Evolutionary conservation across 2,797 vertebrate genomes (phyloP), one percentile per base, ranked within the genome.

Genomic region (Clarias pachynema): DNA sequence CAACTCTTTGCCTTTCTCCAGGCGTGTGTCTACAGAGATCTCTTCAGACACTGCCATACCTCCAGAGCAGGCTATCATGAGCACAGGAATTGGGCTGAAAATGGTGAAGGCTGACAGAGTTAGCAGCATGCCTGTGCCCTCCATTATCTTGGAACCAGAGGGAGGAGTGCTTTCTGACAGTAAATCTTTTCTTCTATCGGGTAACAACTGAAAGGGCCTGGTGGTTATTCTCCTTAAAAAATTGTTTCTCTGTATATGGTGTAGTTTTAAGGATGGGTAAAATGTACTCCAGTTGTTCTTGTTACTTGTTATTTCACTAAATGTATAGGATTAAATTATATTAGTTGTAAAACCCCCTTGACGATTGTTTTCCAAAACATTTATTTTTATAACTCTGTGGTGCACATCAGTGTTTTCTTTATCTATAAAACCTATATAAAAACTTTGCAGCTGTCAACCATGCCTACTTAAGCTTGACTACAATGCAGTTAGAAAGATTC

Each of bases 1-100:
- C 60, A 83, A 85, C 83, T 92, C 92, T 73, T 91, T 91, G 77
- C 89, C 90, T 83, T 85, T 88, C 68, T 92, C 89, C 22, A 86
- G 91, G 37, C 88, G 44, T 10, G 86, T 90, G 59, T 94, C 90
- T 82, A 93, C 79, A 0, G 66, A 93, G 81, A 92, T 74, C 0
- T 88, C 86, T 68, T 91, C 83, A 49, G 89, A 91, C 78, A 91
- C 89, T 26, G 84, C 81, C 34, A 84, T 91, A 31, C 81, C 85
- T 24, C 85, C 84, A 26, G 63, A 82, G 56, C 85, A 83, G 63
- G 69, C 63, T 56, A 74, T 66, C 72, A 75, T 14, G 31, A 83
- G 57, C 62, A 69, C 53, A 26, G 59, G 66, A 22, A 82, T 81
- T 68, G 85, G 73, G 44, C 89, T 87, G 79, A 90, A 86, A 82